A percentile compares a stretch with the other conserved stretches of the same genome.
Evolutionary conservation across 2,888 invertebrate genomes (phyloP).

Genomic region (Drosophila planitibia): DNA sequence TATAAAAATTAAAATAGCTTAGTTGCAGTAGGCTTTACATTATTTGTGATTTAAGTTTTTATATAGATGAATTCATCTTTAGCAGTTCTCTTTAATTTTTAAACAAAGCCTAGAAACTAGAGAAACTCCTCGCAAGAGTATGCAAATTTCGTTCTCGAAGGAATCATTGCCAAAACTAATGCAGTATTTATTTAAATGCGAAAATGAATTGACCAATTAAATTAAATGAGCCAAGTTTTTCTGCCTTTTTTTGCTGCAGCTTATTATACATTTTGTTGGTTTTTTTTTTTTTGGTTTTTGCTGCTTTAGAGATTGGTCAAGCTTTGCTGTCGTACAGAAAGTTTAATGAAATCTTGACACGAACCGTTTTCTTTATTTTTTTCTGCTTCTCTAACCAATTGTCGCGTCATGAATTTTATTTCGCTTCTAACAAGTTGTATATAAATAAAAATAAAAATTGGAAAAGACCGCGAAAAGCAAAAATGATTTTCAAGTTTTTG

Average conservation of each 20-base stretch:
- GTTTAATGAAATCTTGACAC: conserved; percentile 82
- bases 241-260: conserved; percentile 9
- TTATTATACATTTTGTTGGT: not conserved
- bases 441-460: conserved; percentile 26
- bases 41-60: not conserved
- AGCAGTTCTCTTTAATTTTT: not conserved
- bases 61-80: not conserved
- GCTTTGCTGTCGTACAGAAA: conserved; percentile 61
- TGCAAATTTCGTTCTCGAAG: conserved; percentile 1
- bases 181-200: conserved; percentile 76
- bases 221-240: conserved; percentile 79
- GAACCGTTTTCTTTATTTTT: conserved; percentile 38
- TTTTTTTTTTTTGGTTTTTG: not conserved
- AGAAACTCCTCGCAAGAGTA: conserved; percentile 21
- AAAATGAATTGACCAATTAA: conserved; percentile 74
- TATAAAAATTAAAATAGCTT: not conserved
- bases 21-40: not conserved
- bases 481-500: conserved; percentile 52
- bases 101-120: not conserved
- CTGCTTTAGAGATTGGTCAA: conserved; percentile 53
- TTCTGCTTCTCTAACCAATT: conserved; percentile 46
- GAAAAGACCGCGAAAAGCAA: conserved; percentile 31
- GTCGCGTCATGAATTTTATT: conserved; percentile 80
- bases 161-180: conserved; percentile 4
- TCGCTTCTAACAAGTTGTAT: conserved; percentile 63